phyloP scores from a whole-genome alignment of 2,113 vertebrate genomes.

The Oncorhynchus nerka region DNA sequence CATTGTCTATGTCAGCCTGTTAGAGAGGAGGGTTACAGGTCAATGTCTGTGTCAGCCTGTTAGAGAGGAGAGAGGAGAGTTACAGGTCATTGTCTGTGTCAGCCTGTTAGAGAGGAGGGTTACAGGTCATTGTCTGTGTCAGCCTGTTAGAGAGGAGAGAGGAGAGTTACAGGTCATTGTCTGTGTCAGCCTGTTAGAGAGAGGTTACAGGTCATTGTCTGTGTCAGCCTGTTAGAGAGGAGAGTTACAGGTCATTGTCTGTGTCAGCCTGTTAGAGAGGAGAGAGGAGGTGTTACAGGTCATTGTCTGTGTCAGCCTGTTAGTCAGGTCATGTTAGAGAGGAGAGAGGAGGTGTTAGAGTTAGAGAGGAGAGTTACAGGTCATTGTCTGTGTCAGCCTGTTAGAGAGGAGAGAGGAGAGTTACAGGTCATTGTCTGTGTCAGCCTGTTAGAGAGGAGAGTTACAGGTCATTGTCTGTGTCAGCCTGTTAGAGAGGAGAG shows the following conservation, averaged over 20 bases:
- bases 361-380: slow-evolving; percentile 48
- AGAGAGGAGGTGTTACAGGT: slow-evolving; percentile 61
- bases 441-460: slow-evolving; percentile 70
- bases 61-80: neutral
- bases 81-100: slow-evolving; percentile 88
- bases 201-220: slow-evolving; percentile 83
- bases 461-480: slow-evolving; percentile 86
- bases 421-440: slow-evolving; percentile 85
- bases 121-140: slow-evolving; percentile 88
- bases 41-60: slow-evolving; percentile 89
- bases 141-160: slow-evolving; percentile 66
- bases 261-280: slow-evolving; percentile 75
- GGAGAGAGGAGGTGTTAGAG: no score
- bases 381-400: slow-evolving; percentile 91
- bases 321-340: slow-evolving; percentile 73
- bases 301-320: slow-evolving; percentile 89
- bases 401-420: neutral
- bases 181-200: slow-evolving; percentile 79
- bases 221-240: slow-evolving; percentile 76
- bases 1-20: slow-evolving; percentile 89
- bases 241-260: slow-evolving; percentile 83
- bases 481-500: slow-evolving; percentile 70
- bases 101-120: slow-evolving; percentile 65
- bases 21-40: slow-evolving; percentile 59
- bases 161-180: slow-evolving; percentile 87